phyloP scores from a whole-genome alignment of 1,140 invertebrate genomes.

The Manduca sexta region DNA sequence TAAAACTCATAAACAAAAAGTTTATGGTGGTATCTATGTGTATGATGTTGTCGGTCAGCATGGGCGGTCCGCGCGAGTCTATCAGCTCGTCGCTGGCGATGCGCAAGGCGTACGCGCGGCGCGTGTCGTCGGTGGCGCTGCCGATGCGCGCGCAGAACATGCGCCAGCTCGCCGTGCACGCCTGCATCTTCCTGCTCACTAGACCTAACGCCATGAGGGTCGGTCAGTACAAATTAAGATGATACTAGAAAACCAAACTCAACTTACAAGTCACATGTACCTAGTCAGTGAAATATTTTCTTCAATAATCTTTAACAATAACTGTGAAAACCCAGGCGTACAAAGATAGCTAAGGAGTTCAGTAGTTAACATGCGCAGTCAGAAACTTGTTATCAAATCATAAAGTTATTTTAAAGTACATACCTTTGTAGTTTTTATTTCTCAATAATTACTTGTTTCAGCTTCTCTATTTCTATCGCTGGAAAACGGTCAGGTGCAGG shows the following conservation, averaged over 20 bases:
- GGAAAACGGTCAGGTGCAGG: conserved; percentile 79
- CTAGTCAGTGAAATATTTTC: too few relatives aligned
- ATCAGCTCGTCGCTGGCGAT: conserved; percentile 28
- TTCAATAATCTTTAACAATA: too few relatives aligned
- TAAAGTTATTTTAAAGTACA: too few relatives aligned
- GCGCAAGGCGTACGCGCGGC: conserved; percentile 44
- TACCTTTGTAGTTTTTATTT: too few relatives aligned
- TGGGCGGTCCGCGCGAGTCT: conserved; percentile 19
- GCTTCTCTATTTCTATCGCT: conserved; percentile 78
- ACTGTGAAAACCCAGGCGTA: too few relatives aligned
- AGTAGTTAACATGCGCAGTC: too few relatives aligned
- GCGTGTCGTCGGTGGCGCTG: conserved; percentile 38
- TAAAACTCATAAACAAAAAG: too few relatives aligned
- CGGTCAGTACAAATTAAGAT: conserved; percentile 33
- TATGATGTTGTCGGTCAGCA: conserved; percentile 3
- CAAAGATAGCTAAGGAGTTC: too few relatives aligned
- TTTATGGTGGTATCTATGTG: neutral
- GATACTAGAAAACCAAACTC: neutral
- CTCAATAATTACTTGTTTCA: too few relatives aligned
- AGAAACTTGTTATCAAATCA: too few relatives aligned
- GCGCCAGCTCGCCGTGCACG: conserved; percentile 69
- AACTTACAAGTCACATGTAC: too few relatives aligned
- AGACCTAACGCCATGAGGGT: conserved; percentile 65
- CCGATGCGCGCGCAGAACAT: conserved; percentile 35
- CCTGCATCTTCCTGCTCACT: conserved; percentile 73